These are phyloP conservation scores for Ammospiza maritima DNA, from an alignment of 2,797 vertebrate species.

Conservation along the genomic window DNA sequence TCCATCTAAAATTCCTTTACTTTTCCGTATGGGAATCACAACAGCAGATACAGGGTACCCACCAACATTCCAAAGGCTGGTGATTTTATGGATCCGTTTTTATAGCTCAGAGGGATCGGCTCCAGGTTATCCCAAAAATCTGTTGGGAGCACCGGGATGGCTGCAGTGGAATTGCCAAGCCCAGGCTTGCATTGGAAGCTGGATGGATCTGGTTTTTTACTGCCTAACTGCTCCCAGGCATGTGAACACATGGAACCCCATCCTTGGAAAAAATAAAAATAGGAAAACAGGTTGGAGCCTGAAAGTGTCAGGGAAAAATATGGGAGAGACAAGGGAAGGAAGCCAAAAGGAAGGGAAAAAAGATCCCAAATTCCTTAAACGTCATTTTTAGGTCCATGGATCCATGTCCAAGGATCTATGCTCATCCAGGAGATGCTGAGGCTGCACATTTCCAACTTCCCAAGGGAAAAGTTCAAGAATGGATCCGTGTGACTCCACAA, in stretches of 20 bases:
- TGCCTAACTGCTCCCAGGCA: neutral
- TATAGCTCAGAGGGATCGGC: neutral
- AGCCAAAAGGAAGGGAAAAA: neutral
- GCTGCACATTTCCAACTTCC: neutral
- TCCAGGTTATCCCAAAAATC: neutral
- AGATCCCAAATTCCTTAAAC: neutral
- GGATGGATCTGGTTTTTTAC: neutral
- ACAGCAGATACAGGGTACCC: neutral
- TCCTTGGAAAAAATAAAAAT: neutral
- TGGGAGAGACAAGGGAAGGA: neutral
- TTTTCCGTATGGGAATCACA: neutral
- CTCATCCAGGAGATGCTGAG: fast-evolving
- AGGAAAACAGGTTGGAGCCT: neutral
- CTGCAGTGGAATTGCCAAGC: neutral
- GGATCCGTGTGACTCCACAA: neutral
- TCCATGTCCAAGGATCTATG: fast-evolving
- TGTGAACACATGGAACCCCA: neutral
- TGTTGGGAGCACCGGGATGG: fast-evolving
- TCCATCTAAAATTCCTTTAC: neutral
- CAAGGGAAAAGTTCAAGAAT: neutral
- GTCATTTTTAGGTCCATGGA: neutral
- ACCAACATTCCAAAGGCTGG: neutral
- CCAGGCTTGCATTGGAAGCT: neutral
- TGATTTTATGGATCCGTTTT: neutral
- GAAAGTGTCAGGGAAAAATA: neutral